Conservation (phyloP, 2,888 invertebrate species). For the Caenorhabditis sp. region DNA sequence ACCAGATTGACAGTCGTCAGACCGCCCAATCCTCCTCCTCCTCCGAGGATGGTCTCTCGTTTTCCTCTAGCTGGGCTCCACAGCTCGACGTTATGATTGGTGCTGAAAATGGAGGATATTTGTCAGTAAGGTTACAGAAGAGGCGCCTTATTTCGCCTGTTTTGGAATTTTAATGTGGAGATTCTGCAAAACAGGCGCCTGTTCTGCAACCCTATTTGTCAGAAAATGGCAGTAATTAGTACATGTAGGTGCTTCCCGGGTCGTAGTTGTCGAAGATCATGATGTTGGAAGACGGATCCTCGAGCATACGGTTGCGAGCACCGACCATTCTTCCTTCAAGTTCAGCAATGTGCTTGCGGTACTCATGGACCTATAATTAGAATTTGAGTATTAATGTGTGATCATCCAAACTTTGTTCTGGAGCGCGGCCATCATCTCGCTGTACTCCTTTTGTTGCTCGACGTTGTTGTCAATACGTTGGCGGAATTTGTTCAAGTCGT, state of each 20-base stretch:
- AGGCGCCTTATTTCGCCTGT: no score
- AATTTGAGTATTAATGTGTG: no score
- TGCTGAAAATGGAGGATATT: slow-evolving; percentile 39
- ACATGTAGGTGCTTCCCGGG: slow-evolving; percentile 57
- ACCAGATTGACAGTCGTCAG: slow-evolving; percentile 44
- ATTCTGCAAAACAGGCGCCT: no score
- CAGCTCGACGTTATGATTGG: slow-evolving; percentile 58
- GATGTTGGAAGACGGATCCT: slow-evolving; percentile 58
- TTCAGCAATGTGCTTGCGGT: slow-evolving; percentile 77
- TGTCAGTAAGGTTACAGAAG: no score
- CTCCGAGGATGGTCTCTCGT: slow-evolving; percentile 42
- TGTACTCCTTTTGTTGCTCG: slow-evolving; percentile 77
- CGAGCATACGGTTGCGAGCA: slow-evolving; percentile 62
- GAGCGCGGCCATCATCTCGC: slow-evolving; percentile 76
- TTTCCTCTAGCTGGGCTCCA: slow-evolving; percentile 58
- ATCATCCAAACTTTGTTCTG: slow-evolving; percentile 71
- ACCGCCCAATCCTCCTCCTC: slow-evolving; percentile 42
- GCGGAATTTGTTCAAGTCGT: slow-evolving; percentile 77
- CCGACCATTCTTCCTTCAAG: slow-evolving; percentile 72
- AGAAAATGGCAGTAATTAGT: neutral
- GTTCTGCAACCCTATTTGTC: neutral
- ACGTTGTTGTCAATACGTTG: slow-evolving; percentile 78
- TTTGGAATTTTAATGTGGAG: no score
- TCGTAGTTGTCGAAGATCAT: slow-evolving; percentile 59
- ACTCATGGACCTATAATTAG: slow-evolving; percentile 71